These are phyloP conservation scores for Tetraneura akinire DNA, from an alignment of 1,140 invertebrate species.

Conservation along the genomic window DNA sequence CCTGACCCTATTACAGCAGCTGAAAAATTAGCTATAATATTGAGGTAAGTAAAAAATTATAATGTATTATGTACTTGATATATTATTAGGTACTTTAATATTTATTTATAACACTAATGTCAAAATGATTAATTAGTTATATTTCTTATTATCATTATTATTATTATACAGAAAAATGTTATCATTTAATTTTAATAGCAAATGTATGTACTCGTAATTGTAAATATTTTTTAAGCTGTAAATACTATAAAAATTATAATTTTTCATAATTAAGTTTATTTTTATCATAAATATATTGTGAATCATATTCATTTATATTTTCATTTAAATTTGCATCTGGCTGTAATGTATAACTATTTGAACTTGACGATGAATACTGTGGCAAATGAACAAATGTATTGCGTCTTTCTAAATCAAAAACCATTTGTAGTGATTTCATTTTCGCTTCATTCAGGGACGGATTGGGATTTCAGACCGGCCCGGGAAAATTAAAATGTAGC, in stretches of 20 bases:
- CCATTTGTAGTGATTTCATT: conserved; percentile 4
- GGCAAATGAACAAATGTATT: not conserved
- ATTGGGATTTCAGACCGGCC: conserved; percentile 23
- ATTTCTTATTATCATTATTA: too few species aligned
- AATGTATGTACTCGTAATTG: too few species aligned
- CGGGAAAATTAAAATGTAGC: not conserved
- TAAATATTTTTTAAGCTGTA: not conserved
- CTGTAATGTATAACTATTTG: not conserved
- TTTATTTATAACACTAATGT: too few species aligned
- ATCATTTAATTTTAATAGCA: too few species aligned
- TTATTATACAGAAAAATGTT: too few species aligned
- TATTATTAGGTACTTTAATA: too few species aligned
- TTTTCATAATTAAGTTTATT: not conserved
- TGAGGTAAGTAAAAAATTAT: too few species aligned
- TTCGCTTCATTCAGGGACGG: conserved; percentile 34
- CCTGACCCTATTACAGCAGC: too few species aligned
- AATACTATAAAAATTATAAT: not conserved
- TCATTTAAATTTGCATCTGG: not conserved
- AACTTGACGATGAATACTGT: not conserved
- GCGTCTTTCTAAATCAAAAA: not conserved
- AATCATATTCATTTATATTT: not conserved
- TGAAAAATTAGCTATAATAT: too few species aligned
- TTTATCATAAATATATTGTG: too few species aligned
- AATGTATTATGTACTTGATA: too few species aligned
- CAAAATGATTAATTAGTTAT: too few species aligned